Percentiles rank a stretch among this genome's conserved stretches.
Evolutionary conservation across 2,888 invertebrate species (phyloP).

Genomic region (Caradrina clavipalpis): DNA sequence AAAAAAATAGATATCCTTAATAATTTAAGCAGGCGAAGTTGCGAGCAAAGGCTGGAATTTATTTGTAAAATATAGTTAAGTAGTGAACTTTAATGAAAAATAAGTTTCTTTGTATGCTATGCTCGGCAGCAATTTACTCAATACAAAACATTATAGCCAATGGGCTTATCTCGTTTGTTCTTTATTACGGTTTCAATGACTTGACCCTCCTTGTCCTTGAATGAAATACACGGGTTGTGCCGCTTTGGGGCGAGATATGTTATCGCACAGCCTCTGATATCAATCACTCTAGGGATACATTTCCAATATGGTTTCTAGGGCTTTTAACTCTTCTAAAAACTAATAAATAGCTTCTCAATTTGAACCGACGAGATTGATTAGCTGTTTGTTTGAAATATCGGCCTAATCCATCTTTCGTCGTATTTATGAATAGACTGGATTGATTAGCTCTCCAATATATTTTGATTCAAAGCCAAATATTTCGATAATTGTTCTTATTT

Average conservation of each 20-base stretch:
- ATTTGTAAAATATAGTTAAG: neutral
- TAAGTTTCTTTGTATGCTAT: no score
- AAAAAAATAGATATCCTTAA: no score
- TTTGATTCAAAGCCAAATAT: neutral
- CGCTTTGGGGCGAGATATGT: neutral
- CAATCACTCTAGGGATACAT: no score
- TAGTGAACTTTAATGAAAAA: neutral
- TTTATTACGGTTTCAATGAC: neutral
- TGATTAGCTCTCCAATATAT: neutral
- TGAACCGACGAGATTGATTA: no score
- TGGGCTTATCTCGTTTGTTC: neutral
- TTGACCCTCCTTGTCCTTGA: neutral
- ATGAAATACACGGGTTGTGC: neutral
- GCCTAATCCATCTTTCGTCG: no score
- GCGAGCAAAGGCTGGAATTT: no score
- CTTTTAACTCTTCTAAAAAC: no score
- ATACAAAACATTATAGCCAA: neutral
- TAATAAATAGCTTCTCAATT: no score
- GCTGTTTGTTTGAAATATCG: no score
- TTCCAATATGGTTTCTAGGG: no score
- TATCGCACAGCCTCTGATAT: neutral
- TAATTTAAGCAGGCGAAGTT: no score
- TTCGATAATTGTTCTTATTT: neutral
- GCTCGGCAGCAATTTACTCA: neutral
- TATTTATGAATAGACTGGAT: neutral